phyloP scores from a whole-genome alignment of 2,113 vertebrate species.

The cat (Felis catus) region DNA sequence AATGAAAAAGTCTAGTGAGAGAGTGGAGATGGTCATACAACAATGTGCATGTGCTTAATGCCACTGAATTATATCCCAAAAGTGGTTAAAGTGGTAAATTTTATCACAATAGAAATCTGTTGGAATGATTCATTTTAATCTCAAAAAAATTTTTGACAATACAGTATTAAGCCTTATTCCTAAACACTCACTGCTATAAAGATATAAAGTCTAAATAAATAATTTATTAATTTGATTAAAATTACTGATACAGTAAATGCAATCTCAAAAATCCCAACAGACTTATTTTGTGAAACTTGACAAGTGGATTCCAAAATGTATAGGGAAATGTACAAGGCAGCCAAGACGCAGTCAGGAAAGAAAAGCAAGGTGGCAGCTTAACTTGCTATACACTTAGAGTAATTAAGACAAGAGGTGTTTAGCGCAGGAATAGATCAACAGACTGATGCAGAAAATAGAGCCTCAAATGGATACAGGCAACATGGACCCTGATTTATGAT shows the following conservation, averaged over 20 bases:
- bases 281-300: neutral
- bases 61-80: neutral
- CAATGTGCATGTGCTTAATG: neutral
- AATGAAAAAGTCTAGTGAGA: neutral
- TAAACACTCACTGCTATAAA: constrained; percentile 2
- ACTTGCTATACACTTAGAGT: neutral
- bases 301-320: neutral
- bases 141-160: neutral
- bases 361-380: neutral
- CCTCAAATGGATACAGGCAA: neutral
- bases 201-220: neutral
- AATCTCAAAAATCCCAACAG: constrained; percentile 10
- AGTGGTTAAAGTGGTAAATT: neutral
- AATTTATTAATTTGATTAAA: too few relatives aligned
- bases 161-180: neutral
- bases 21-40: neutral
- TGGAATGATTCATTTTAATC: constrained; percentile 31
- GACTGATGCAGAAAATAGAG: neutral
- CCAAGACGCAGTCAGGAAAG: neutral
- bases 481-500: neutral
- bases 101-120: neutral
- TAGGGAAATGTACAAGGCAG: neutral
- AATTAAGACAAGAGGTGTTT: neutral
- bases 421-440: neutral
- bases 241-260: neutral